Evolutionary conservation across 1,140 invertebrate species (phyloP).

Genomic region (Aphis gossypii): DNA sequence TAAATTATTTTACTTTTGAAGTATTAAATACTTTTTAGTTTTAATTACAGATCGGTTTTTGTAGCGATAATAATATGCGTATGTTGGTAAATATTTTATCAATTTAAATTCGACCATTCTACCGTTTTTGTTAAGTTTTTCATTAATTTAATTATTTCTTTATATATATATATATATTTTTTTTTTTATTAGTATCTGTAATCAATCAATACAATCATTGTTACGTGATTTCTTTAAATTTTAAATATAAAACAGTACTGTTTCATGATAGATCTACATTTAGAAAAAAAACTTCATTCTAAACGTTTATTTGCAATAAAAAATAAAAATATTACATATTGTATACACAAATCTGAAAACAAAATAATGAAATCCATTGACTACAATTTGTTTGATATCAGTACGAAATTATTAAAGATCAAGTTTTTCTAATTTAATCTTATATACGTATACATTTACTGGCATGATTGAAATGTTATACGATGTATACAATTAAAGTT

Average conservation of each 20-base stretch:
- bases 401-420: neutral
- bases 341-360: neutral
- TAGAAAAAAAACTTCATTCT: neutral
- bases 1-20: neutral
- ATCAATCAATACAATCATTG: neutral
- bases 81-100: neutral
- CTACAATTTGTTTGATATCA: neutral
- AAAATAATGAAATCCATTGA: neutral
- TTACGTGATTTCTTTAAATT: no score
- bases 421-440: neutral
- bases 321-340: neutral
- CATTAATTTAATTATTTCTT: neutral
- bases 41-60: neutral
- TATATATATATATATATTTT: neutral
- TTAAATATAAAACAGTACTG: neutral
- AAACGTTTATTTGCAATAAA: neutral
- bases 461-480: neutral
- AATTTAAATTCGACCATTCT: neutral
- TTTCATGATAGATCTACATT: neutral
- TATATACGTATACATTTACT: neutral
- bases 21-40: neutral
- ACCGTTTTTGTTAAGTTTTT: neutral
- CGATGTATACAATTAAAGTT: neutral
- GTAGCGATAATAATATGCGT: neutral
- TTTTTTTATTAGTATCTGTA: neutral